Conservation (phyloP, 35 echinoderm and acorn worm species). For the Holothuria glaberrima region DNA sequence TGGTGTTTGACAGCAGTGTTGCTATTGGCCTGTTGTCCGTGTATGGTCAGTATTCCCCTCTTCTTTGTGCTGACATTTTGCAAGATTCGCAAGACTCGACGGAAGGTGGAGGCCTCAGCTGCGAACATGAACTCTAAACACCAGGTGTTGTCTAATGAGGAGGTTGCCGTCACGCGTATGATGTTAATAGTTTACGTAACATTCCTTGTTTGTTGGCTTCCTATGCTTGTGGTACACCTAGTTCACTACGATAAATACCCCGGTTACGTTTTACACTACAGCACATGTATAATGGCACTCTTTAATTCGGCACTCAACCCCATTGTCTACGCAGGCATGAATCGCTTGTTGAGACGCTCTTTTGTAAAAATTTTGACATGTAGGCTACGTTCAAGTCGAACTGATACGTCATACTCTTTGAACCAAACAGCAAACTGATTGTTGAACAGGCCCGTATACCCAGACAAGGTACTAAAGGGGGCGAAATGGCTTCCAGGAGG, state of each 20-base stretch:
- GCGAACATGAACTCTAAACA: not conserved
- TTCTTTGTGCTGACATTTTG: constrained; percentile 44
- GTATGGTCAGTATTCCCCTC: constrained; percentile 22
- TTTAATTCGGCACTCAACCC: constrained; percentile 45
- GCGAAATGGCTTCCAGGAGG: no score
- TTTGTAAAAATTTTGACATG: constrained; percentile 24
- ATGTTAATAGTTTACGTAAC: constrained; percentile 42
- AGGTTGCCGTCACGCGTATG: constrained; percentile 48
- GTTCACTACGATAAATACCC: constrained; percentile 3
- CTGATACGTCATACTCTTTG: constrained; percentile 3
- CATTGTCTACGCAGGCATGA: constrained; percentile 45
- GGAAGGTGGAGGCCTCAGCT: constrained; percentile 6
- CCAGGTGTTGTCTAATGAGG: not conserved
- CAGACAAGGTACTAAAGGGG: no score
- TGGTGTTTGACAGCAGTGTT: constrained; percentile 27
- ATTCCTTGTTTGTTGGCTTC: constrained; percentile 34
- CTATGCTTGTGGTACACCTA: constrained; percentile 21
- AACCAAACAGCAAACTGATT: not conserved
- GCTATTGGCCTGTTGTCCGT: not conserved
- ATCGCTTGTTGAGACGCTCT: constrained; percentile 15
- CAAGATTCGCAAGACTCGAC: constrained; percentile 31
- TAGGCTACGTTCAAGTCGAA: not conserved
- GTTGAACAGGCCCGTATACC: no score
- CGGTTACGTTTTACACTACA: constrained; percentile 4
- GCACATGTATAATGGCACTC: constrained; percentile 1